Percentiles rank a stretch among this genome's conserved stretches.
These are phyloP conservation scores for Zosterops borbonicus DNA, from an alignment of 2,113 vertebrate species.

Conservation along the genomic window DNA sequence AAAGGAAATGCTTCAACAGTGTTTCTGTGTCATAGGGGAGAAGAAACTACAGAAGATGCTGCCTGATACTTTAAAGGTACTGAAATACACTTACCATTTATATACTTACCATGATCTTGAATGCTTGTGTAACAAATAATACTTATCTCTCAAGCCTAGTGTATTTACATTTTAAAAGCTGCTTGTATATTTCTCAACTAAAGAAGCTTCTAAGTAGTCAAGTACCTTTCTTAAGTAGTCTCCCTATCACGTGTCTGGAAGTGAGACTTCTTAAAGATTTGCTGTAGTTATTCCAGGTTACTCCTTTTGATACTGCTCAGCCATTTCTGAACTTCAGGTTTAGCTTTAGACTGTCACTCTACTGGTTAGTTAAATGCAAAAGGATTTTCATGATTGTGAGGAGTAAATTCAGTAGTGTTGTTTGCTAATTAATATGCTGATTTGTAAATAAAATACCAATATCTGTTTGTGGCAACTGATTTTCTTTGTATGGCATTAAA, in stretches of 20 bases:
- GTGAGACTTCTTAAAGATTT: background rate
- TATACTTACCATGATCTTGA: background rate
- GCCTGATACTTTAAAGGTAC: constrained; percentile 93
- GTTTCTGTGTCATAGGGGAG: constrained; percentile 90
- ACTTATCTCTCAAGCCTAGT: background rate
- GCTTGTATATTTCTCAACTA: background rate
- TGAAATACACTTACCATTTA: background rate
- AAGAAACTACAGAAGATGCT: constrained; percentile 93
- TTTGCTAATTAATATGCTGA: background rate
- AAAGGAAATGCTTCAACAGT: constrained; percentile 92
- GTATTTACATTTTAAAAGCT: background rate
- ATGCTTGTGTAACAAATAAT: background rate
- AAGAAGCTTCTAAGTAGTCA: background rate
- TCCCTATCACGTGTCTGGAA: background rate
- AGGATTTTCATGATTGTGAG: background rate
- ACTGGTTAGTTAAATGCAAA: background rate
- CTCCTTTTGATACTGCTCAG: background rate
- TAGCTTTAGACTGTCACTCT: background rate
- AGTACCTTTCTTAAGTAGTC: background rate
- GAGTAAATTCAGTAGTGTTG: background rate
- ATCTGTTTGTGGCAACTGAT: background rate
- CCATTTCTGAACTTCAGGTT: background rate
- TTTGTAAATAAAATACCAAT: background rate
- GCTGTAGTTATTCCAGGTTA: background rate
- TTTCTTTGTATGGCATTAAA: background rate